Conservation (phyloP, 1,140 invertebrate genomes). For the Probaryconus sp. region DNA sequence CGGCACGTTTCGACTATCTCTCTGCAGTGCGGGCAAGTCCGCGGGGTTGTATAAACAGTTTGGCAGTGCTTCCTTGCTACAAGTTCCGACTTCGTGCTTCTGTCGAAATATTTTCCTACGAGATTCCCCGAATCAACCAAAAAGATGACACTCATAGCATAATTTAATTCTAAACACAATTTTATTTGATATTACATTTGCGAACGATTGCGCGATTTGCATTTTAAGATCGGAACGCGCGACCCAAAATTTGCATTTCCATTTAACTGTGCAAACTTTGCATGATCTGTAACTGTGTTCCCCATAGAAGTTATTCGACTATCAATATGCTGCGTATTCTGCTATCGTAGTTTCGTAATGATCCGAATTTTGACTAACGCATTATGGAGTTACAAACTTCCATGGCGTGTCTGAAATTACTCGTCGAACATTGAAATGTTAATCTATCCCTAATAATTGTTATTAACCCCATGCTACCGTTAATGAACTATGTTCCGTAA, state of each 20-base stretch:
- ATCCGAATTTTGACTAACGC: slow-evolving; percentile 28
- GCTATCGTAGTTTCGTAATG: slow-evolving; percentile 17
- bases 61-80: slow-evolving; percentile 23
- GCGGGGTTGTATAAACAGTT: slow-evolving; percentile 43
- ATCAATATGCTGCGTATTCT: slow-evolving; percentile 22
- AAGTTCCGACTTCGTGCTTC: neutral
- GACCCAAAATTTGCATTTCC: slow-evolving; percentile 20
- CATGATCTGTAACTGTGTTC: slow-evolving; percentile 30
- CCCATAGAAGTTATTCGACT: slow-evolving; percentile 12
- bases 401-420: slow-evolving; percentile 1
- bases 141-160: neutral
- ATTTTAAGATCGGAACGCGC: slow-evolving; percentile 30
- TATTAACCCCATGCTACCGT: too few species aligned
- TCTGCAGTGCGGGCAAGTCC: slow-evolving; percentile 45
- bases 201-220: slow-evolving; percentile 33
- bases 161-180: slow-evolving; percentile 33
- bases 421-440: slow-evolving; percentile 7
- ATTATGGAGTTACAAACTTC: slow-evolving; percentile 12
- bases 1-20: slow-evolving; percentile 1
- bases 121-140: slow-evolving; percentile 1
- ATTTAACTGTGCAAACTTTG: slow-evolving; percentile 38
- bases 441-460: neutral
- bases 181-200: slow-evolving; percentile 17
- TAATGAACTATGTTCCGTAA: too few species aligned
- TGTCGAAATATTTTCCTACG: slow-evolving; percentile 9